Percentiles rank a stretch among this genome's conserved stretches.
Conservation (phyloP, 2,113 vertebrate species). For the Zosterops lateralis region DNA sequence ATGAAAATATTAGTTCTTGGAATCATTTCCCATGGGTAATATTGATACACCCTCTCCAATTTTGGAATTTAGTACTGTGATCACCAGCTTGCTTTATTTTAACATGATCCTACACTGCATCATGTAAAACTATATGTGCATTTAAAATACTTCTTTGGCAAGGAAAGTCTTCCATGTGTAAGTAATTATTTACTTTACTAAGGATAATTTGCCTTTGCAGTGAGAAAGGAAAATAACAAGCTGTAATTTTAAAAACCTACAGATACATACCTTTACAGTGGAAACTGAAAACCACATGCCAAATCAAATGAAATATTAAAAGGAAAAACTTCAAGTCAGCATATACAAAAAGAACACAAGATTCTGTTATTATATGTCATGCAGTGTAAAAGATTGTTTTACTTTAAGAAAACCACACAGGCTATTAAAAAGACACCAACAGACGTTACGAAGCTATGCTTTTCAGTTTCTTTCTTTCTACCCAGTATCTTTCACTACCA, state of each 20-base stretch:
- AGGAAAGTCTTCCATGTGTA: neutral
- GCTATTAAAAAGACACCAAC: neutral
- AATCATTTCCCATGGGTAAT: accelerated
- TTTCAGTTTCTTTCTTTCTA: neutral
- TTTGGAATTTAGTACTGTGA: neutral
- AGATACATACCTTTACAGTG: neutral
- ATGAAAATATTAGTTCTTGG: neutral
- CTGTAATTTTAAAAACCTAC: neutral
- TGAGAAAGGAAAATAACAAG: neutral
- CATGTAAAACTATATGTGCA: neutral
- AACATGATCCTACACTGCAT: neutral
- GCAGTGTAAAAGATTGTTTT: neutral
- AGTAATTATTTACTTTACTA: neutral
- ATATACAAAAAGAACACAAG: neutral
- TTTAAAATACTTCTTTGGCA: neutral
- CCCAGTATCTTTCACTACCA: neutral
- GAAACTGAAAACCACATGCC: neutral
- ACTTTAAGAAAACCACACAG: neutral
- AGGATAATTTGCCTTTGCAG: neutral
- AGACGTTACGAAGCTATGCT: neutral
- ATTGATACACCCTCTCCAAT: neutral
- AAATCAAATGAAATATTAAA: neutral
- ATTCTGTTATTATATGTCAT: neutral
- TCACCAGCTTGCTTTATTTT: neutral
- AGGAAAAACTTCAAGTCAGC: neutral